Evolutionary conservation across 2,797 vertebrate genomes (phyloP), one percentile per base, ranked within the genome.

Genomic region (Eurystomus glaucurus): DNA sequence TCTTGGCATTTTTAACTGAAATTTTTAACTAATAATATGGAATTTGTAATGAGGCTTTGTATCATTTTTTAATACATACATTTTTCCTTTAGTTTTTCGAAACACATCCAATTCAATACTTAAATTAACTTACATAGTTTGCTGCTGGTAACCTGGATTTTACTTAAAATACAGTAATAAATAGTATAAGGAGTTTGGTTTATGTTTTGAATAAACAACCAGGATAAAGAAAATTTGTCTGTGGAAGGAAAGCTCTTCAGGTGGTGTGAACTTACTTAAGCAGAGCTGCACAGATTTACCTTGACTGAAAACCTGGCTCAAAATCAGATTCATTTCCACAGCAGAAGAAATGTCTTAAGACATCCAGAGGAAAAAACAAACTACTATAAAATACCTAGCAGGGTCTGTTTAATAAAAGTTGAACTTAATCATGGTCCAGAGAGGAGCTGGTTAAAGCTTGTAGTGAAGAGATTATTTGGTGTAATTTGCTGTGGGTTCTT

Each of bases 391-490:
- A 80, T 93, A 68, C 41, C 68, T 74, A 81, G 50, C 90, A 93
- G 10, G 43, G 11, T 90, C 65, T 91, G 52, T 87, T 90, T 83
- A 91, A 89, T 74, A 89, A 76, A 68, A 51, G 88, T 70, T 91
- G 75, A 94, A 94, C 60, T 95, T 96, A 78, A 58, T 96, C 4
- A 10, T n/a, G 35, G 91, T 96, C 85, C 75, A 92, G 81, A 94
- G 82, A 96, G 87, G 74, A 94, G 64, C 61, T 98, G 88, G 92
- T 97, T 97, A 97, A 97, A 87, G 48, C 60, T 52, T 64, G 6
- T 88, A 93, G 91, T 92, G 95, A 96, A 95, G 89, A 95, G 70
- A 96, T 97, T 92, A 91, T 97, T 95, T 87, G 65, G 61, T 96
- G 88, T 91, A 58, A 52, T 90, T 97, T 97, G 76, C 60, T 18